phyloP scores from a whole-genome alignment of 2,888 invertebrate genomes.

The Drosophila algonquin region DNA sequence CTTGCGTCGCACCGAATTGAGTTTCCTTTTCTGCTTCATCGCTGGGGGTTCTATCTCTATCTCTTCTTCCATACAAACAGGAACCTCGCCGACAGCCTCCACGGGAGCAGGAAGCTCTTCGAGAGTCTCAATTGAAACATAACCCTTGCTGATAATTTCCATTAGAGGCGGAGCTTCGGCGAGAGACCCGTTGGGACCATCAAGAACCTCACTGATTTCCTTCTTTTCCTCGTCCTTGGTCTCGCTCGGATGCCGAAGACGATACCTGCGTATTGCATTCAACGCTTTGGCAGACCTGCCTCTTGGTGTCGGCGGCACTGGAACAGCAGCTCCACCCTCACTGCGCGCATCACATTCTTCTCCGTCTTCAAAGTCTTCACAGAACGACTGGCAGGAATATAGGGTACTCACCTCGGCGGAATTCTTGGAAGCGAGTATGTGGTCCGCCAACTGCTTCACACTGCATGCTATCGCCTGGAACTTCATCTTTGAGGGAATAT shows the following conservation, averaged over 20 bases:
- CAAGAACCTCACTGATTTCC: background rate
- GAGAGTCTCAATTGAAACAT: background rate
- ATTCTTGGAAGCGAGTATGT: constrained; percentile 68
- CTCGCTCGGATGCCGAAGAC: background rate
- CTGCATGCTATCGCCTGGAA: constrained; percentile 81
- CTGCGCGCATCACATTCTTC: background rate
- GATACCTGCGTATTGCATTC: background rate
- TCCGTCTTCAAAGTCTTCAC: background rate
- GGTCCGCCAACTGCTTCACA: constrained; percentile 81
- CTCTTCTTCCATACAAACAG: background rate
- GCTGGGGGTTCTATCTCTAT: background rate
- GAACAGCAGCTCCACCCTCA: background rate
- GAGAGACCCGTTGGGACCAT: too few species aligned
- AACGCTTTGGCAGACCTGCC: background rate
- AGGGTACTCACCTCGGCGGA: constrained; percentile 56
- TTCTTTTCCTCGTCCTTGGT: background rate
- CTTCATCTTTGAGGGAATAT: constrained; percentile 79
- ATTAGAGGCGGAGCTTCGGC: too few species aligned
- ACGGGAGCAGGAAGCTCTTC: background rate
- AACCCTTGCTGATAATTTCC: background rate
- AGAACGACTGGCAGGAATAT: constrained; percentile 6
- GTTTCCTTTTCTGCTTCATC: too few species aligned
- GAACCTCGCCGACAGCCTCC: background rate
- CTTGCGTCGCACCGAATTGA: constrained; percentile 1
- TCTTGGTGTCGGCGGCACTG: background rate